Percentiles rank a stretch among this genome's conserved stretches.
Conservation (phyloP, 1,140 invertebrate species). For the Planococcus citri region DNA sequence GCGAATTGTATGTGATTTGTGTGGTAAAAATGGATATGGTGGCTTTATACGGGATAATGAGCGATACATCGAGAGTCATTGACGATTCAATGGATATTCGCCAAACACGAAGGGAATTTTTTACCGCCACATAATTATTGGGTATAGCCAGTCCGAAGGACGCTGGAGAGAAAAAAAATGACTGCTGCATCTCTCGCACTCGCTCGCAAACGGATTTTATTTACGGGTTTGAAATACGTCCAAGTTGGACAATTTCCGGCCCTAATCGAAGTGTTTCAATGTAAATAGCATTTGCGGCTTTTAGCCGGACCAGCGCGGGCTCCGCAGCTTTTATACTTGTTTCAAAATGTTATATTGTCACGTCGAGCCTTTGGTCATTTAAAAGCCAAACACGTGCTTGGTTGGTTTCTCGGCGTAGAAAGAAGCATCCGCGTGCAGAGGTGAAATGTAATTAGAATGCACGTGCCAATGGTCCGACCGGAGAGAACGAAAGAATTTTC, state of each 20-base stretch:
- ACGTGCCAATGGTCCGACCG: background rate
- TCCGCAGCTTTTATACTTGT: background rate
- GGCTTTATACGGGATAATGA: background rate
- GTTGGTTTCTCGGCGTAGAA: background rate
- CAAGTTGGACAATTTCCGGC: background rate
- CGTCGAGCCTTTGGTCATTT: background rate
- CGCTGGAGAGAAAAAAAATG: too few species aligned
- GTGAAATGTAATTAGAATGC: background rate
- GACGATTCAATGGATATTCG: background rate
- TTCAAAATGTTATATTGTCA: background rate
- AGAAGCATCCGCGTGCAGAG: background rate
- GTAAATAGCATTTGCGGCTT: constrained; percentile 2
- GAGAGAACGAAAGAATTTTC: background rate
- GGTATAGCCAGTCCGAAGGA: background rate
- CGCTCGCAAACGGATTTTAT: background rate
- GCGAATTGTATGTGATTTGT: too few species aligned
- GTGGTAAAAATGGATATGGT: too few species aligned
- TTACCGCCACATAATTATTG: background rate
- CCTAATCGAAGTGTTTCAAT: background rate
- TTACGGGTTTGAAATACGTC: background rate
- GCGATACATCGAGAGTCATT: background rate
- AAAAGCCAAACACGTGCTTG: background rate
- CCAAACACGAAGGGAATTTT: too few species aligned
- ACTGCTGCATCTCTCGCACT: background rate
- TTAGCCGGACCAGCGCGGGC: background rate